phyloP scores from a whole-genome alignment of 2,888 invertebrate species.

The Harpalus rubripes region DNA sequence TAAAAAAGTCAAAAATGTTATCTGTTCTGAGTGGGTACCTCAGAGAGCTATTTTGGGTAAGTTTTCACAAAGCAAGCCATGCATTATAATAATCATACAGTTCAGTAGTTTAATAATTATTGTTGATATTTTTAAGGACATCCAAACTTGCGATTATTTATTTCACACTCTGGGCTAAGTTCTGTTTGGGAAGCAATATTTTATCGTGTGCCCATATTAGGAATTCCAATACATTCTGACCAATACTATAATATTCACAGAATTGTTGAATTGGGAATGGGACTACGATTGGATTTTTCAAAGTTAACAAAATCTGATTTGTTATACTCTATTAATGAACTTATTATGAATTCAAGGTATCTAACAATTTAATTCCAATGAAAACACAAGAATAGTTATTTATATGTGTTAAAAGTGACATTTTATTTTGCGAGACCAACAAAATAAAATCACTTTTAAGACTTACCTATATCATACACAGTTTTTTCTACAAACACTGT shows the following conservation, averaged over 20 bases:
- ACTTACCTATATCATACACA: no score
- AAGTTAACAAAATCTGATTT: conserved; percentile 59
- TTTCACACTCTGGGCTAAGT: conserved; percentile 67
- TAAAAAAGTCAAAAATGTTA: conserved; percentile 79
- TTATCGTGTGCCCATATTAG: conserved; percentile 67
- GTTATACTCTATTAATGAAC: conserved; percentile 39
- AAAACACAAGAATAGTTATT: no score
- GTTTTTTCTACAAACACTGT: no score
- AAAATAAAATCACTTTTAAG: no score
- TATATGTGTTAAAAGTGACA: no score
- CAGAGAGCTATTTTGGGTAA: conserved; percentile 83
- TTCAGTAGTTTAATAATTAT: neutral
- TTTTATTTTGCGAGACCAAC: no score
- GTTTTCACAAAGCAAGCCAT: no score
- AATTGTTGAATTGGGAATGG: conserved; percentile 67
- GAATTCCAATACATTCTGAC: conserved; percentile 68
- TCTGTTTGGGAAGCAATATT: conserved; percentile 67
- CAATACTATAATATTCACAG: conserved; percentile 64
- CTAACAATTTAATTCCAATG: no score
- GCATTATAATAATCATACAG: no score
- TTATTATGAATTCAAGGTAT: conserved; percentile 65
- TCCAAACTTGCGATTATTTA: conserved; percentile 68
- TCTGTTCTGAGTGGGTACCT: conserved; percentile 82
- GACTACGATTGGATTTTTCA: conserved; percentile 58
- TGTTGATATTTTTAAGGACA: conserved; percentile 68